Conservation (phyloP, 2,888 invertebrate species). For the Mechanitis messenoides region DNA sequence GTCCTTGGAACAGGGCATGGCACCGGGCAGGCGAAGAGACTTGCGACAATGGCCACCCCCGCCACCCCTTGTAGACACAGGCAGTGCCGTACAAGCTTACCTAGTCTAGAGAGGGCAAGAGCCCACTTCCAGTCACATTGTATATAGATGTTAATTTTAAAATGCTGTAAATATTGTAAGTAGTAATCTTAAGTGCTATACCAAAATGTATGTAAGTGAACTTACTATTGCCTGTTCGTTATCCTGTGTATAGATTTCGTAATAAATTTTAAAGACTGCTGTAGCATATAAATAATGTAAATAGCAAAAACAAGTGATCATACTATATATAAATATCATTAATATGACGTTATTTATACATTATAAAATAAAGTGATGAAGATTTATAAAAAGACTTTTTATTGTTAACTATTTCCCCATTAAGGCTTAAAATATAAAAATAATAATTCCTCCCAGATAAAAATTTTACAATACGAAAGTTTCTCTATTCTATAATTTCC, state of each 20-base stretch:
- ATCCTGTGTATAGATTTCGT: slow-evolving; percentile 72
- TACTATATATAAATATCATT: slow-evolving; percentile 70
- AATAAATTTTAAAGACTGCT: slow-evolving; percentile 78
- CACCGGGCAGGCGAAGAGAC: slow-evolving; percentile 66
- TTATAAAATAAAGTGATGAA: slow-evolving; percentile 66
- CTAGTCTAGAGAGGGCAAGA: slow-evolving; percentile 76
- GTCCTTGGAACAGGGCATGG: slow-evolving; percentile 84
- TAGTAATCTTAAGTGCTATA: slow-evolving; percentile 72
- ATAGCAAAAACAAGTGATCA: slow-evolving; percentile 75
- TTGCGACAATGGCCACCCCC: slow-evolving; percentile 70
- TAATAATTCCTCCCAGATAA: too few species aligned
- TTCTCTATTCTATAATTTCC: background rate
- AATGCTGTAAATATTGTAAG: slow-evolving; percentile 73
- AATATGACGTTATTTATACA: slow-evolving; percentile 75
- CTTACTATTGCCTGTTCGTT: slow-evolving; percentile 73
- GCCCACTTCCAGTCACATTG: slow-evolving; percentile 71
- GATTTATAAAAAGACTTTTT: slow-evolving; percentile 62
- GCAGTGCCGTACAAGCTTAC: slow-evolving; percentile 80
- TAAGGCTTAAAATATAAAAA: background rate
- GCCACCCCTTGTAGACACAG: slow-evolving; percentile 67
- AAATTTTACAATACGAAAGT: background rate
- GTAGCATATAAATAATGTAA: slow-evolving; percentile 75
- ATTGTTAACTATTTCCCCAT: slow-evolving; percentile 34
- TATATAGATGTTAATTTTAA: slow-evolving; percentile 59
- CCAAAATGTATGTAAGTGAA: slow-evolving; percentile 73